phyloP scores from a whole-genome alignment of 1,140 invertebrate genomes.

The Trichogramma pretiosum region DNA sequence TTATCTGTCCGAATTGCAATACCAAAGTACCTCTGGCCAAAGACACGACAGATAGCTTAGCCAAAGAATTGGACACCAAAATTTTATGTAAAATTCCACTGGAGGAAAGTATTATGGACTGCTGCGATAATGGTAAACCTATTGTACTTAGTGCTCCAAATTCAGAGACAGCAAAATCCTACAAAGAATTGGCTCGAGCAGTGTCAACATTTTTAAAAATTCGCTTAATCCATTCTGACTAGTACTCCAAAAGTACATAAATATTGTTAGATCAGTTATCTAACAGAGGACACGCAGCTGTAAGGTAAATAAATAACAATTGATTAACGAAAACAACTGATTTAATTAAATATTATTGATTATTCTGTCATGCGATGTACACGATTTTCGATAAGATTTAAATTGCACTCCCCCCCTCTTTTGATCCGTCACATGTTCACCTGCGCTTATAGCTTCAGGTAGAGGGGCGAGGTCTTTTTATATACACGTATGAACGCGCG shows the following conservation, averaged over 20 bases:
- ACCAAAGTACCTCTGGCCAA: constrained; percentile 55
- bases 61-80: constrained; percentile 46
- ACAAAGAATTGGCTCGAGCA: constrained; percentile 49
- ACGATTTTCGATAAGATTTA: neutral
- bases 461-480: constrained; percentile 7
- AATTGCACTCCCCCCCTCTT: constrained; percentile 5
- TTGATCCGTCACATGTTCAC: constrained; percentile 12
- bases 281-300: too few relatives aligned
- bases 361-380: too few relatives aligned
- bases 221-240: too few relatives aligned
- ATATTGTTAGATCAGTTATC: too few relatives aligned
- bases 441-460: neutral
- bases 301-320: too few relatives aligned
- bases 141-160: constrained; percentile 63
- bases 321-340: too few relatives aligned
- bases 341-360: too few relatives aligned
- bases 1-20: constrained; percentile 64
- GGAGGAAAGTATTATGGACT: constrained; percentile 57
- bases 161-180: constrained; percentile 48
- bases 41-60: constrained; percentile 46
- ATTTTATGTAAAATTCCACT: constrained; percentile 70
- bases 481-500: too few relatives aligned
- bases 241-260: too few relatives aligned
- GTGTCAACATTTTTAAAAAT: constrained; percentile 43
- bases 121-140: constrained; percentile 68